Conservation (phyloP, 2,888 invertebrate species). For the Hypolimnas misippus region DNA sequence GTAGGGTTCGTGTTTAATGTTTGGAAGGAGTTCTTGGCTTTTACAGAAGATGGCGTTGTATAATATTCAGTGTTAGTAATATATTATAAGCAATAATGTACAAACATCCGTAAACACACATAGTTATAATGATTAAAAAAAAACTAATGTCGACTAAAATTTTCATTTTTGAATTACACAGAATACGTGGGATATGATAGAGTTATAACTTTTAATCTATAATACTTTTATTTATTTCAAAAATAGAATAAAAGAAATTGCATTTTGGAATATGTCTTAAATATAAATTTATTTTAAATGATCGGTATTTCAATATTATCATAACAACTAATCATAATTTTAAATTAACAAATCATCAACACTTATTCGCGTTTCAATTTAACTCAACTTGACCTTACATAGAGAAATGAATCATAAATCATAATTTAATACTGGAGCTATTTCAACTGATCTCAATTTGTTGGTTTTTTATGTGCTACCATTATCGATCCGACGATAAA, state of each 20-base stretch:
- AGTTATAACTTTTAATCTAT: too few relatives aligned
- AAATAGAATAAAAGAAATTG: too few relatives aligned
- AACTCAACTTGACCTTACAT: slow-evolving; percentile 49
- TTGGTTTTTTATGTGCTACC: slow-evolving; percentile 42
- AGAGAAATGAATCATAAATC: slow-evolving; percentile 37
- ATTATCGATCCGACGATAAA: slow-evolving; percentile 43
- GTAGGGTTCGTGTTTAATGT: not conserved
- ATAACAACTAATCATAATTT: not conserved
- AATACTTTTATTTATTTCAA: too few relatives aligned
- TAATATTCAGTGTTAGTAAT: slow-evolving; percentile 2
- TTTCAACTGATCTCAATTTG: slow-evolving; percentile 38
- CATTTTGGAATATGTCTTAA: too few relatives aligned
- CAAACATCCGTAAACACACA: not conserved
- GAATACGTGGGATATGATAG: too few relatives aligned
- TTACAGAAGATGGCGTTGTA: slow-evolving; percentile 47
- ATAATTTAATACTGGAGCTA: slow-evolving; percentile 30
- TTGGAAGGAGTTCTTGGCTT: slow-evolving; percentile 37
- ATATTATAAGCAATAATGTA: not conserved
- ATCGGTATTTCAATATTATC: slow-evolving; percentile 42
- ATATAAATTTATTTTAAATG: too few relatives aligned
- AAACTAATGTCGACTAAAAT: too few relatives aligned
- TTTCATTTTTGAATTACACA: too few relatives aligned
- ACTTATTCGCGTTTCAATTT: slow-evolving; percentile 41
- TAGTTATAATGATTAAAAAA: too few relatives aligned
- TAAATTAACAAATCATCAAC: not conserved